Conservation (phyloP, 53 echinoderm and acorn worm species). For the Holothuria scabra region DNA sequence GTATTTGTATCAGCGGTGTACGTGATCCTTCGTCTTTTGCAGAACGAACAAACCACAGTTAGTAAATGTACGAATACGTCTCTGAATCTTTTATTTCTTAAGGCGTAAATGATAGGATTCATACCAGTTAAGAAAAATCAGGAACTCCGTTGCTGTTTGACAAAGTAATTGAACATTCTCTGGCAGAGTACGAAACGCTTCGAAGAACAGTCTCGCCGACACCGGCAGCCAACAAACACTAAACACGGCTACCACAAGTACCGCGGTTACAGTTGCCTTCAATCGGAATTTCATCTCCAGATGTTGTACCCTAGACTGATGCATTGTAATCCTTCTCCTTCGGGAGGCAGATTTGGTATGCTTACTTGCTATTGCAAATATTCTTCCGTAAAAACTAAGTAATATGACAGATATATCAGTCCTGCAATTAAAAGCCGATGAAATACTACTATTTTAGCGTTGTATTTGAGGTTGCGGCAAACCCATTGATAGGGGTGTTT, state of each 20-base stretch:
- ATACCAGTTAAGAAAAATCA: background rate
- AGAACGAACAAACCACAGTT: background rate
- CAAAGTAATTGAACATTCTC: background rate
- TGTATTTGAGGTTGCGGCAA: background rate
- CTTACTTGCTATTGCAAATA: conserved; percentile 4
- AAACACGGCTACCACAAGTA: conserved; percentile 25
- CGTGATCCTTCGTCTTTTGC: too few species aligned
- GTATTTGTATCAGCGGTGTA: too few species aligned
- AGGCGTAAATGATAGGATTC: conserved; percentile 37
- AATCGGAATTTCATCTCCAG: conserved; percentile 12
- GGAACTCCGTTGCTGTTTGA: conserved; percentile 9
- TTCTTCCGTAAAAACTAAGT: background rate
- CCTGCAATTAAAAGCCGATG: conserved; percentile 1
- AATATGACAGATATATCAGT: background rate
- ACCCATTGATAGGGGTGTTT: conserved; percentile 28
- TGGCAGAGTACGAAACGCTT: background rate
- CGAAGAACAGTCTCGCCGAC: conserved; percentile 4
- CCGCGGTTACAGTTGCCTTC: conserved; percentile 21
- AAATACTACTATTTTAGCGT: background rate
- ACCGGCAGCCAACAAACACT: conserved; percentile 40
- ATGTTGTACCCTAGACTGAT: background rate
- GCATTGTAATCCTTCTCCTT: conserved; percentile 5
- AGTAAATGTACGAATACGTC: background rate
- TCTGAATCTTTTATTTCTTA: conserved; percentile 9
- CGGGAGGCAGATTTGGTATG: conserved; percentile 2